Evolutionary conservation across 2,888 invertebrate species (phyloP).

Genomic region (Drosophila neotestacea): DNA sequence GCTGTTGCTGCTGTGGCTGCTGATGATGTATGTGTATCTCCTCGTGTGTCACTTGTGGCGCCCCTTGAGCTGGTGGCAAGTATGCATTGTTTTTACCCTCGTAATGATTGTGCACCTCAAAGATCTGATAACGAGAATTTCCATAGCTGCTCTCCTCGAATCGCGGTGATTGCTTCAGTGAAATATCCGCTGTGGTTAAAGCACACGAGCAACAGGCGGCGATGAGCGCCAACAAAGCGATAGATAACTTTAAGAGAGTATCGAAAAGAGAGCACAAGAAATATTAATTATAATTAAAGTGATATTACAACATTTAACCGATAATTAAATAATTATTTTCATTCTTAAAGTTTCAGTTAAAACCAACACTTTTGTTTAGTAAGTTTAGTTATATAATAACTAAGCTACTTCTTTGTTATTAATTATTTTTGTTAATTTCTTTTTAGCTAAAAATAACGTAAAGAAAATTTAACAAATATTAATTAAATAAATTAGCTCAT

Average conservation of each 20-base stretch:
- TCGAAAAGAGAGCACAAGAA: not conserved
- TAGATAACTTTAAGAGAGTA: slow-evolving; percentile 44
- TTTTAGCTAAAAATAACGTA: no score
- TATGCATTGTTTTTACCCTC: slow-evolving; percentile 48
- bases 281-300: not conserved
- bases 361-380: no score
- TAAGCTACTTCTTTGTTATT: no score
- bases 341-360: no score
- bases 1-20: slow-evolving; percentile 25
- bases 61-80: slow-evolving; percentile 42
- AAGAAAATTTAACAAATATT: no score
- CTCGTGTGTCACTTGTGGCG: slow-evolving; percentile 33
- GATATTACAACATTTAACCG: not conserved
- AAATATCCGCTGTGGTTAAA: slow-evolving; percentile 68
- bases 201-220: slow-evolving; percentile 57
- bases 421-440: no score
- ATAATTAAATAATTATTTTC: not conserved
- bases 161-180: slow-evolving; percentile 55
- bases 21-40: slow-evolving; percentile 66
- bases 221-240: slow-evolving; percentile 64
- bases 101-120: slow-evolving; percentile 78
- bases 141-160: slow-evolving; percentile 74
- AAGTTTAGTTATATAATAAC: no score
- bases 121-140: slow-evolving; percentile 74
- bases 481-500: no score